Evolutionary conservation across 92 coral and sea anemone species (phyloP), one percentile per base, ranked within the genome.

Genomic region (Anthopleura xanthogrammica): DNA sequence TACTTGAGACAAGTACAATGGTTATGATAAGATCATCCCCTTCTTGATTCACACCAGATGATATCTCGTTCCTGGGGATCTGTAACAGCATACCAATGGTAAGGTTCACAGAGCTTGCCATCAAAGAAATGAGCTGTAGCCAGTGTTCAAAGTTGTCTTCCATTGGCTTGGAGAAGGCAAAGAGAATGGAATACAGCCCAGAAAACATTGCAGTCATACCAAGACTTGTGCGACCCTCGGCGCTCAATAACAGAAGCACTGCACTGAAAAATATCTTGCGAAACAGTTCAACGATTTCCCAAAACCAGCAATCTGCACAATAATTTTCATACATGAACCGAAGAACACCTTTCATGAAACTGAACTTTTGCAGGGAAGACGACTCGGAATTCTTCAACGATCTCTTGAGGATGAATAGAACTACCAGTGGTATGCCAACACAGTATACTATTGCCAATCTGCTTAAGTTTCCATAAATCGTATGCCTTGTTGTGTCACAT

Each of bases 291-390:
- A 79, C 16, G 14, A 88, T 39, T 41, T 88, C 91, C 91, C 91
- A 84, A 62, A 88, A 88, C 91, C 91, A 88, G 20, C 58, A 68
- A 3, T n/a, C 52, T 6, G 41, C 1, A 40, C 78, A 62, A 36
- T 88, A 84, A 64, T 84, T 88, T 57, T 88, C 90, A 46, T 73
- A 83, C 3, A 88, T 46, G 19, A 88, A 88, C 41, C 90, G 74
- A 23, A 20, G 72, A 46, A 46, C 50, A 46, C 7, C 50, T 46
- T 46, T 19, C n/a, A 19, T 19, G n/a, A 57, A 57, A 14, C 64
- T 57, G 64, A 4, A 57, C 4, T 19, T 14, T 13, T 57, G 2
- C n/a, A 14, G 64, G 64, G 64, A 57, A 10, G 64, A 57, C 64
- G 16, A 19, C 17, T 57, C 64, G n/a, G 17, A 57, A 22, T 62